Base-by-base conservation (phyloP, 2,888 invertebrate species). In the Orthosia gothica region DNA sequence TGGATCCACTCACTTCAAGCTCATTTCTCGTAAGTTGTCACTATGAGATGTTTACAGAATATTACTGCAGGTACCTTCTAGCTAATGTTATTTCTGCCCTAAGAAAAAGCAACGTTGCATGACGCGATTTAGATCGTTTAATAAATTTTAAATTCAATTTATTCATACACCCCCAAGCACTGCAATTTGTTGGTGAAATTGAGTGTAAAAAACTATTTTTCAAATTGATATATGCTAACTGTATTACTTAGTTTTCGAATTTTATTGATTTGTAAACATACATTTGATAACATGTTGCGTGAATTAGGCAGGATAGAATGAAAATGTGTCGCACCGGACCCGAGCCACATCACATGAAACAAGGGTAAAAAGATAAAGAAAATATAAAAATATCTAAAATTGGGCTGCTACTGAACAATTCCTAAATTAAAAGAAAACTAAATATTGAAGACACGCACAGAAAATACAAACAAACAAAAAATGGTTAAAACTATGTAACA, bases 71-170 rank as follows among this genome's bases (percentile, higher is more conserved):
- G 4, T 18, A 18, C 15, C 9, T 15, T 63, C 64, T 16, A 16
- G 9, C 64, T 63, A 64, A 18, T 16, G 20, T 76, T 13, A 23
- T 66, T 50, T 50, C 13, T 7, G 23, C 32, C 74, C 13, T 23
- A 47, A 16, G 7, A 47, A 47, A 32, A 32, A n/a, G 20, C 13
- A 68, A 26, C 5, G 50, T 16, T 2, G 45, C 47, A 45, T 52
- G 12, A 13, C 15, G 15, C 18, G 23, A 49, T 54, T 40, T 49
- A 52, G 47, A 47, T 47, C 23, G 5, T 47, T 70, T 57, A 47
- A 47, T 23, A 74, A 50, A 15, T 65, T 52, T 77, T 47, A 23
- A 77, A 67, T 67, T 67, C 9, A 77, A 74, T 74, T 47, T 77
- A 32, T 32, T 13, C 32, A 77, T 52, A 23, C 68, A 59, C 47